Base-by-base conservation (phyloP, 1,140 invertebrate species). In the Listronotus oregonensis region DNA sequence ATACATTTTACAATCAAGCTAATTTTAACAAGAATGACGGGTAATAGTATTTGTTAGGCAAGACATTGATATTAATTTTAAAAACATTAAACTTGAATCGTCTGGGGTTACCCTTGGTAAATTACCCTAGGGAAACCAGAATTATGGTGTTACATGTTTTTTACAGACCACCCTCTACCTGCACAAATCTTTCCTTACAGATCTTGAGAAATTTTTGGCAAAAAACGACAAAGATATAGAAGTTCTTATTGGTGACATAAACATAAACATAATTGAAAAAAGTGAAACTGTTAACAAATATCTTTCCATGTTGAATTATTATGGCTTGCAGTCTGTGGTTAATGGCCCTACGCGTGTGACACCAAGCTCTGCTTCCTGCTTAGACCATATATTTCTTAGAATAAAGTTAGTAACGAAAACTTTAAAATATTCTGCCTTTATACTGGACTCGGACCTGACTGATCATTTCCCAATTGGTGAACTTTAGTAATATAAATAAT, bases 191-290 rank as follows among this genome's bases (percentile, higher is more conserved):
- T 46, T 46, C 14, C 43, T 46, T 8, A 15, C 8, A 46, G 12
- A 46, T n/a, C 43, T 46, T 46, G 15, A 46, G 17, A 46, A 15
- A n/a, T 27, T 27, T 27, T 5, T 27, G 1, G 21, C 21, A 27
- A 27, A 27, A 27, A 27, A 27, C 5, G 21, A 27, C 5, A 27
- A 27, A 46, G 43, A 46, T 7, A 46, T 15, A 9, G 11, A 46
- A 14, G 15, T 14, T 46, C 17, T 46, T 15, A 14, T 46, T 14
- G 43, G 43, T 46, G 43, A 46, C 17, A 46, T 46, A 14, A 46
- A 46, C 15, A 46, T 46, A 14, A 46, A 46, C n/a, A 46, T 46
- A 46, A 46, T 15, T 46, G 11, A 46, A 46, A 15, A 15, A 46
- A 46, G 1, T 17, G 15, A 14, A 17, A 46, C 39, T n/a, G 43